Evolutionary conservation across 2,888 invertebrate genomes (phyloP), one percentile per base, ranked within the genome.

Genomic region (Thelaira solivaga): DNA sequence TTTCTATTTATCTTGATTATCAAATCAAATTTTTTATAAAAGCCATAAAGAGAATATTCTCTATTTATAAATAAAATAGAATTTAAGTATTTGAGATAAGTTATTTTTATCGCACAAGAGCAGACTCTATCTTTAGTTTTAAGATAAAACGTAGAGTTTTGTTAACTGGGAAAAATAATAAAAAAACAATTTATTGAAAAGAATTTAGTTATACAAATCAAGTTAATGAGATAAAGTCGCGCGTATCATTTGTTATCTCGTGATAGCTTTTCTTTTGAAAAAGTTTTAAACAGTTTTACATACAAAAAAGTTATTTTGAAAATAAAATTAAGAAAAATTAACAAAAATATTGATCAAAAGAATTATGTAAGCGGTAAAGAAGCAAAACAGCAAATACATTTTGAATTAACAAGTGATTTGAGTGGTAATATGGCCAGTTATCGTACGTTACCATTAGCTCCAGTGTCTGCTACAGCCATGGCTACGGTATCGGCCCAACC

Each of bases 401-500:
- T 16, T 8, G 11, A 26, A 49, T 11, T 4, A 36, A 45, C 20
- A 49, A 49, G 51, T 34, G 61, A 31, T 20, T 51, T 13, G 11
- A 43, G 5, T 51, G 36, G 71, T 61, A 22, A 86, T n/a, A n/a
- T 86, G 86, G 87, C 86, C 76, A 85, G 87, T 61, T 86, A 86
- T 83, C 85, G 87, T 16, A 79, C 86, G 43, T 67, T 84, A 76
- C 86, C 85, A 1, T 39, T 86, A 81, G 84, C 86, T 2, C 85
- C 86, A 69, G 83, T 88, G 68, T 81, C 87, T 76, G 86, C 87
- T 80, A 83, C 85, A 82, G 80, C 85, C 73, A 80, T 81, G 82
- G 79, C 80, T 73, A 78, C 88, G 73, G 82, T 87, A 72, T 82
- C 82, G 81, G 82, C 85, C 79, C 64, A 82, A 80, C 80, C 80